Percentiles rank a stretch among this genome's conserved stretches.
Evolutionary conservation across 2,888 invertebrate genomes (phyloP).

Genomic region (Stenichneumon culpator): DNA sequence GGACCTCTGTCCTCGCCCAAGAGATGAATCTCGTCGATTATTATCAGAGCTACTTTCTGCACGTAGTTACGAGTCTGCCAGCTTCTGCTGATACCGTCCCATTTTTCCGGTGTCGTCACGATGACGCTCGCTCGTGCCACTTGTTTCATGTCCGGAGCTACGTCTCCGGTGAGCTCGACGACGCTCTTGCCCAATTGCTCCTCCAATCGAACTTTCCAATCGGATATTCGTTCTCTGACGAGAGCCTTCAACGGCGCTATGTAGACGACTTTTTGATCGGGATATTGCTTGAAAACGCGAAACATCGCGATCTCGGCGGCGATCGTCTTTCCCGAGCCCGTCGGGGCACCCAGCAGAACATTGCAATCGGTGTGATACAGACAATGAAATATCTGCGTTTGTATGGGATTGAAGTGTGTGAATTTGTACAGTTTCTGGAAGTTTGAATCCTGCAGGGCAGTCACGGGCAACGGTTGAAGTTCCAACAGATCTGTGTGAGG

Average conservation of each 20-base stretch:
- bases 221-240: constrained; percentile 97
- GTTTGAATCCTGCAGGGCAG: constrained; percentile 91
- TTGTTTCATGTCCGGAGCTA: constrained; percentile 94
- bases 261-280: constrained; percentile 96
- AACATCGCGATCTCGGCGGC: constrained; percentile 99
- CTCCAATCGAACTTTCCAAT: constrained; percentile 95
- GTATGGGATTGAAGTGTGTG: constrained; percentile 99
- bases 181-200: constrained; percentile 92
- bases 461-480: constrained; percentile 95
- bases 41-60: constrained; percentile 94
- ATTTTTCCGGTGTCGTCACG: constrained; percentile 99
- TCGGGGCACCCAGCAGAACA: constrained; percentile 97
- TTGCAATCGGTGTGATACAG: constrained; percentile 98
- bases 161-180: constrained; percentile 98
- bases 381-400: constrained; percentile 98
- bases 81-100: constrained; percentile 99
- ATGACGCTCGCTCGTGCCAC: constrained; percentile 96
- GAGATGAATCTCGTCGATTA: constrained; percentile 99
- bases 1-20: constrained; percentile 96
- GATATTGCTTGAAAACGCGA: constrained; percentile 93
- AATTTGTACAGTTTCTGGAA: constrained; percentile 95
- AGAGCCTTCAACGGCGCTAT: constrained; percentile 99
- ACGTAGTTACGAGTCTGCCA: constrained; percentile 99
- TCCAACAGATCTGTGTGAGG: constrained; percentile 97
- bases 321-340: constrained; percentile 99